Evolutionary conservation across 2,888 invertebrate species (phyloP).

Genomic region (Cryptophagus acutangulus): DNA sequence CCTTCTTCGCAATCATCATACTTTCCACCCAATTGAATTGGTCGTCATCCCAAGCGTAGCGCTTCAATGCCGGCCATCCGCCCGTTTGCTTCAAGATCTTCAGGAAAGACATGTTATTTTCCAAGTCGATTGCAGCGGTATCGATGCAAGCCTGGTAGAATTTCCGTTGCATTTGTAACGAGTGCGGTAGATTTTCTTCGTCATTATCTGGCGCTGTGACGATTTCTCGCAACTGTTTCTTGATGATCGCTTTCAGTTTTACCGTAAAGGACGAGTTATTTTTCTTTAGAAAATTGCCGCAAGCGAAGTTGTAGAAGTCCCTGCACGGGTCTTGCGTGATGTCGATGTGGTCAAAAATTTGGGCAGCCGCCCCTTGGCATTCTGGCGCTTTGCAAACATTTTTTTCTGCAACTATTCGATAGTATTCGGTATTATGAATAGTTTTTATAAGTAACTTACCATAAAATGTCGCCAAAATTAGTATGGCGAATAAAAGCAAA

Average conservation of each 20-base stretch:
- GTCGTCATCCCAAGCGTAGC: constrained; percentile 26
- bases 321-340: constrained; percentile 65
- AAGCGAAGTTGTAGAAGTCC: constrained; percentile 72
- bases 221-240: constrained; percentile 24
- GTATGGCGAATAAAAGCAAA: constrained; percentile 2
- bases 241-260: constrained; percentile 19
- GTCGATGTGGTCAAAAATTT: constrained; percentile 63
- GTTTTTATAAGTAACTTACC: constrained; percentile 9
- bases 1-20: constrained; percentile 28
- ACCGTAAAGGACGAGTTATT: constrained; percentile 16
- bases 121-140: constrained; percentile 21
- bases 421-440: no score
- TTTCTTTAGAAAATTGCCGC: constrained; percentile 63
- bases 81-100: constrained; percentile 13
- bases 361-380: constrained; percentile 71
- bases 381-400: constrained; percentile 51
- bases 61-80: constrained; percentile 22
- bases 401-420: constrained; percentile 17
- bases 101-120: constrained; percentile 19
- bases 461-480: background rate
- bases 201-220: constrained; percentile 15
- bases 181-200: constrained; percentile 16
- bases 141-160: constrained; percentile 30
- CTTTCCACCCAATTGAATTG: constrained; percentile 33
- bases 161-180: constrained; percentile 23